These are phyloP conservation scores for Sitta carolinensis DNA, from an alignment of 2,797 vertebrate species.

Conservation along the genomic window DNA sequence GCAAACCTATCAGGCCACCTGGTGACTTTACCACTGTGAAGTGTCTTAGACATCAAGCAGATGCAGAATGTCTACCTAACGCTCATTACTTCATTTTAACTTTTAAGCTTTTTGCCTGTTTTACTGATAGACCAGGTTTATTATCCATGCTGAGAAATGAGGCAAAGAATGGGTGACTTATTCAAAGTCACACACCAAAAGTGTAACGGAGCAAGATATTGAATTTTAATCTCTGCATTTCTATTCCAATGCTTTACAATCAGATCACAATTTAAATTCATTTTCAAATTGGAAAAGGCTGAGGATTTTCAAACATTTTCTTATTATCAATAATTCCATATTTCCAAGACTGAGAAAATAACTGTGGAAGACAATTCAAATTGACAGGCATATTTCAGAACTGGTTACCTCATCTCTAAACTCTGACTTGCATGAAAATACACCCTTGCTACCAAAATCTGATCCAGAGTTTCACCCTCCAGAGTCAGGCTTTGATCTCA, in stretches of 20 bases:
- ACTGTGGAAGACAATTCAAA: background rate
- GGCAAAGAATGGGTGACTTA: background rate
- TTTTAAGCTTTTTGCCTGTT: background rate
- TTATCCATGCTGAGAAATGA: background rate
- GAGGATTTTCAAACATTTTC: conserved; percentile 9
- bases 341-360: background rate
- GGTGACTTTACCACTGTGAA: background rate
- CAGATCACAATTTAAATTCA: background rate
- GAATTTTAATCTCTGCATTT: background rate
- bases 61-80: background rate
- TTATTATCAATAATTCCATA: background rate
- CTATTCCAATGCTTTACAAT: background rate
- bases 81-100: background rate
- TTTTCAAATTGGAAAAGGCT: background rate
- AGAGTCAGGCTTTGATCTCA: background rate
- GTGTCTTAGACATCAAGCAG: background rate
- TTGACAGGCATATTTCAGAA: background rate
- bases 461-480: background rate
- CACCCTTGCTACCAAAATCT: background rate
- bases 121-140: background rate
- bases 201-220: background rate
- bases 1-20: background rate
- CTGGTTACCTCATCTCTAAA: background rate
- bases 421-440: background rate
- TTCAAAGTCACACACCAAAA: background rate